Base-by-base conservation (phyloP, 2,797 vertebrate genomes). In the Cetoscarus ocellatus region DNA sequence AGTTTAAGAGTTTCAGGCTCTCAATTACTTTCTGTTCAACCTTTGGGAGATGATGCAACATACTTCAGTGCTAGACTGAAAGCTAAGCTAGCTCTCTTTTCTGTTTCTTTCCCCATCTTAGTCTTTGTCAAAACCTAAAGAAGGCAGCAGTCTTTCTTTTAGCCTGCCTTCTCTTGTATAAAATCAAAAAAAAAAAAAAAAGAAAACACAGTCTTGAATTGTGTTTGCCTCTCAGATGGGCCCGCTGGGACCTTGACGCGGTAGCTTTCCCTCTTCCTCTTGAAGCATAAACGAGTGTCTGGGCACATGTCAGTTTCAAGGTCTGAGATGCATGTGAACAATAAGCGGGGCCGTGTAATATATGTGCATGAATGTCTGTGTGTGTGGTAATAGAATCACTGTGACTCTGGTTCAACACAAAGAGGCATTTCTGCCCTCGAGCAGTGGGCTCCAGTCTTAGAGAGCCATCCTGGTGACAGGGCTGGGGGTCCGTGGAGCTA, bases 401-500 rank as follows among this genome's bases (percentile, higher is more conserved):
- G 61, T 67, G 68, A 70, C 59, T 54, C 44, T 39, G 67, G 57
- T 70, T 62, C 39, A 39, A 77, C 56, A 82, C 71, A 85, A 75
- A 82, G 70, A 80, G 78, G 60, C 63, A 8, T 6, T 38, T 18
- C 27, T 77, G 73, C 73, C 81, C 85, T 77, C 35, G 0, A 83
- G 86, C 82, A 48, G 44, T 27, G 67, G 74, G 54, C 84, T 89
- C 74, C 60, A 73, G 72, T 56, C 70, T 80, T 15, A 61, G 71
- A 84, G 71, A 86, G 64, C 49, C 65, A 69, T 77, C 66, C 68
- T 44, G 27, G 71, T 71, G 82, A 84, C 83, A 88, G 74, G 75
- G 61, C 79, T 10, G 1, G 72, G 83, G 84, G 84, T 86, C 80
- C 77, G 17, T 56, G 62, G 81, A 84, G 82, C 84, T 93, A 93